Base-by-base conservation (phyloP, 2,113 vertebrate genomes). In the Polypterus senegalus region DNA sequence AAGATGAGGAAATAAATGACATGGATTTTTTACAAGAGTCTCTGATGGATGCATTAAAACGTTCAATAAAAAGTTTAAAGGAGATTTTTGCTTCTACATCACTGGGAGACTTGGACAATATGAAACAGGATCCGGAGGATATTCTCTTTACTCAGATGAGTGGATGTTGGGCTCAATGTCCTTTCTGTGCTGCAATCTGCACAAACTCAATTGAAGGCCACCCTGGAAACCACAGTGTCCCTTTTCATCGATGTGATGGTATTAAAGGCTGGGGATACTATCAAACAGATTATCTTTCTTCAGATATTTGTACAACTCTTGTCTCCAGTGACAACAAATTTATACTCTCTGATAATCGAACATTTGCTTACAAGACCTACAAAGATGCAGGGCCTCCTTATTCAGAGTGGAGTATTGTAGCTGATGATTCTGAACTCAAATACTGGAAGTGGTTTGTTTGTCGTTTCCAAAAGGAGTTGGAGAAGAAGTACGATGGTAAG, bases 371-470 rank as follows among this genome's bases (percentile, higher is more conserved):
- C 49, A 60, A 53, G 47, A 51, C 10, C 4, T 70, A 65, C 62
- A 57, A 48, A 60, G 9, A 70, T 3, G 65, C 46, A 53, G 69
- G 69, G 7, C 4, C 54, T 6, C 63, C 65, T 10, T 67, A 60
- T 8, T 55, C 58, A 5, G 64, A 48, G 61, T 63, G 64, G 3
- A 63, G 49, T 45, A 69, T 69, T 46, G 60, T 11, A 3, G 27
- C 57, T 45, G 51, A 69, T 49, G 48, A 47, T 1, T 45, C 10
- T 0, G 52, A 64, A 43, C 76, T 73, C 56, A 3, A 0, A 0
- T 84, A 86, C 57, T 86, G 84, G 85, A 82, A 85, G 55, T 83
- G 83, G 79, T 84, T 78, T 70, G 57, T 81, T 46, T 76, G 1
- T 58, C 68, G 46, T 6, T 84, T 85, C 70, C 73, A 45, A 46